Conservation (phyloP, 2,797 vertebrate genomes). For the Spondyliosoma cantharus region DNA sequence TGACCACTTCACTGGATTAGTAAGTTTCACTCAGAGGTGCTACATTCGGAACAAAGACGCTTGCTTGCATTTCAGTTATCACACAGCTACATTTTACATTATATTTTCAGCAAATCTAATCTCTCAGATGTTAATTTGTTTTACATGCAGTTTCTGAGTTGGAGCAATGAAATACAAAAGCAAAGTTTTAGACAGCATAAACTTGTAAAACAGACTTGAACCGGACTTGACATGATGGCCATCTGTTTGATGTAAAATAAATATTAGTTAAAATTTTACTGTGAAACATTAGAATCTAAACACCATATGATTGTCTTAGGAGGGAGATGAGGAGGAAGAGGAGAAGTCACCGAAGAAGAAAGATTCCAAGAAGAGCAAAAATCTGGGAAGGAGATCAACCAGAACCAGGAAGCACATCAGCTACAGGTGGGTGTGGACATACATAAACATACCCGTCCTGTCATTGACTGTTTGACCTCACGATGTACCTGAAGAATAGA, state of each 20-base stretch:
- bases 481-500: neutral
- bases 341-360: slow-evolving; percentile 90
- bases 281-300: neutral
- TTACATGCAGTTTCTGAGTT: neutral
- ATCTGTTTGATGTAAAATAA: neutral
- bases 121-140: neutral
- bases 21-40: too few species aligned
- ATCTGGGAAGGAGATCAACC: slow-evolving; percentile 93
- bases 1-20: neutral
- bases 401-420: slow-evolving; percentile 96
- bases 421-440: slow-evolving; percentile 88
- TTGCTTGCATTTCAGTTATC: too few species aligned
- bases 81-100: too few species aligned
- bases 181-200: neutral
- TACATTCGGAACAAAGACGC: too few species aligned
- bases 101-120: neutral
- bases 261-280: neutral
- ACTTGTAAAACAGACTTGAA: too few species aligned
- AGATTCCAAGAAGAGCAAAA: slow-evolving; percentile 92
- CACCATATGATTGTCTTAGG: slow-evolving; percentile 70
- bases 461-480: neutral
- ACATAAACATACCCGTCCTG: neutral
- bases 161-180: neutral
- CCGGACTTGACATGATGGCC: neutral
- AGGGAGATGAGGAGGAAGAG: slow-evolving; percentile 83